These are phyloP conservation scores for Paramormyrops hopkinsi DNA, from an alignment of 2,797 vertebrate species.

Conservation along the genomic window DNA sequence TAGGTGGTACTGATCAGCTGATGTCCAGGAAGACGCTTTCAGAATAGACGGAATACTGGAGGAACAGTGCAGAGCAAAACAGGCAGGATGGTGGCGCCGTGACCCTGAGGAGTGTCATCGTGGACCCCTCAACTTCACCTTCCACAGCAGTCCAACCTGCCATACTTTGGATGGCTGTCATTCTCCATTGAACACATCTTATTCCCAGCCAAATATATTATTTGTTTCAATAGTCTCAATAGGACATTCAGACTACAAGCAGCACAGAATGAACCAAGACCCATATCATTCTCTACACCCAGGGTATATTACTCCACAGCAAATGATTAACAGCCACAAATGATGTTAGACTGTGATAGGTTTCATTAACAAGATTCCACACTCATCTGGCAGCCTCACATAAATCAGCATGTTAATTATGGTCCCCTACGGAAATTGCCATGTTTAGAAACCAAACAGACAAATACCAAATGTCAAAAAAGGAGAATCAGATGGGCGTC, in stretches of 20 bases:
- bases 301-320: neutral
- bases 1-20: neutral
- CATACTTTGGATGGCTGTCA: neutral
- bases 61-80: neutral
- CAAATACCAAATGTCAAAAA: neutral
- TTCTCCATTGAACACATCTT: neutral
- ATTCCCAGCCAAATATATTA: neutral
- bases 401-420: neutral
- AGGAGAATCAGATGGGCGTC: neutral
- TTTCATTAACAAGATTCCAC: neutral
- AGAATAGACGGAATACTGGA: neutral
- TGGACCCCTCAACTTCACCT: neutral
- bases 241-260: neutral
- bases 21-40: neutral
- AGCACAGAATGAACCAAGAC: neutral
- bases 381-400: neutral
- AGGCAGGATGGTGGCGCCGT: neutral
- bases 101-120: neutral
- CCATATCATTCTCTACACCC: neutral
- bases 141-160: neutral
- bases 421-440: neutral
- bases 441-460: neutral
- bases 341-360: neutral
- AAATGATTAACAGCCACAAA: neutral
- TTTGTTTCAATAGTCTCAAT: neutral